Percentiles rank a stretch among this genome's conserved stretches.
phyloP scores from a whole-genome alignment of 1,140 invertebrate species.

The Rhopalosiphum maidis region DNA sequence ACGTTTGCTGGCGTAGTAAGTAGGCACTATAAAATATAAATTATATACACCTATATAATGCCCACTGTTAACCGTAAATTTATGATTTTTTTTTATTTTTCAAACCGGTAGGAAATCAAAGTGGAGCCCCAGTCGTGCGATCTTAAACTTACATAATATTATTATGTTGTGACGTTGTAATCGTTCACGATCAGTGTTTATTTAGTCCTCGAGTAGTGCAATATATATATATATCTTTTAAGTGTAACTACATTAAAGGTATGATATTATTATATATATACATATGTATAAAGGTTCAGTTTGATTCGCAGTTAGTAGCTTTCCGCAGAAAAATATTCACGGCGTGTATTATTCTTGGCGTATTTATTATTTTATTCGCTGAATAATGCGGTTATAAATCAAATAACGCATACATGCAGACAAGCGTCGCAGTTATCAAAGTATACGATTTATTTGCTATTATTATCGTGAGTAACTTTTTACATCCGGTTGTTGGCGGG shows the following conservation, averaged over 20 bases:
- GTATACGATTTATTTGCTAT: not conserved
- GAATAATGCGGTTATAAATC: not conserved
- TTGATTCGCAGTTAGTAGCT: not conserved
- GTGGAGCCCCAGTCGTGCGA: not conserved
- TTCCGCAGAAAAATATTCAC: not conserved
- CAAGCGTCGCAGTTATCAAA: not conserved
- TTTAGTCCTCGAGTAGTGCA: not conserved
- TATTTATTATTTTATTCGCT: not conserved
- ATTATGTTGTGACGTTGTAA: not conserved
- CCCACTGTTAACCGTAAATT: not conserved
- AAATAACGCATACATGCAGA: not conserved
- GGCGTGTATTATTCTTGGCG: not conserved
- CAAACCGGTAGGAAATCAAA: not conserved
- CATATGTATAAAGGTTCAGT: not conserved
- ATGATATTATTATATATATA: not conserved
- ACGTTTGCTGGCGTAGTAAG: not conserved
- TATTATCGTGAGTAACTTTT: not conserved
- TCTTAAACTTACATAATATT: not conserved
- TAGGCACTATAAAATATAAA: not conserved
- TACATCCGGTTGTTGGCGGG: not conserved
- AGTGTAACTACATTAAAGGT: not conserved
- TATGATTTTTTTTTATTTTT: slow-evolving; percentile 22
- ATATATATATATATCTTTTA: not conserved
- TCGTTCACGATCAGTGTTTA: not conserved
- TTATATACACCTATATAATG: not conserved